Evolutionary conservation across 2,888 invertebrate species (phyloP).

Genomic region (Caenorhabditis parvicauda): DNA sequence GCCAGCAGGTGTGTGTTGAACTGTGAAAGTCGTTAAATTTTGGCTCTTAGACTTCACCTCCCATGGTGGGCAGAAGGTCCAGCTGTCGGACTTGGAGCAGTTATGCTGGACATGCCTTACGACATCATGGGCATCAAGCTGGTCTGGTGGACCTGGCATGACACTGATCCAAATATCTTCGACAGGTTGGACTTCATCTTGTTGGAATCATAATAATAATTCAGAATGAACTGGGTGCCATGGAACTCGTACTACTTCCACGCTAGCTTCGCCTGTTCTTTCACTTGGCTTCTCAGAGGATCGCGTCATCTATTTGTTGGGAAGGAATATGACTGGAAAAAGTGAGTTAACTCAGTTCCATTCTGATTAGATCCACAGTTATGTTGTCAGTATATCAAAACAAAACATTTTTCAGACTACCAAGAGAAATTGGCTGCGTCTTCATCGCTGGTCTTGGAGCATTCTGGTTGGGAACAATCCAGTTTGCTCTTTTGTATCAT

Average conservation of each 20-base stretch:
- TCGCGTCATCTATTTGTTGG: slow-evolving; percentile 68
- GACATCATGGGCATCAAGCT: slow-evolving; percentile 78
- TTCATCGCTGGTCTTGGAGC: slow-evolving; percentile 72
- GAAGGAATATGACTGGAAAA: slow-evolving; percentile 68
- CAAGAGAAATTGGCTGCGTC: slow-evolving; percentile 68
- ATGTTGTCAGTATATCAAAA: too few species aligned
- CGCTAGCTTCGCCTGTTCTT: slow-evolving; percentile 74
- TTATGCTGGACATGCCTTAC: slow-evolving; percentile 76
- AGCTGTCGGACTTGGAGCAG: slow-evolving; percentile 72
- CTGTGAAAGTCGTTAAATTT: not conserved
- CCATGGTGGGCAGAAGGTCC: slow-evolving; percentile 66
- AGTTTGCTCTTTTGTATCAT: slow-evolving; percentile 77
- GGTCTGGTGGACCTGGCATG: slow-evolving; percentile 82
- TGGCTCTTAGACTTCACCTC: slow-evolving; percentile 64
- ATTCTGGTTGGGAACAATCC: slow-evolving; percentile 74
- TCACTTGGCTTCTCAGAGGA: slow-evolving; percentile 72
- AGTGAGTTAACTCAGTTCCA: slow-evolving; percentile 65
- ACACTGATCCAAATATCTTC: slow-evolving; percentile 68
- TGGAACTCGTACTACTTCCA: slow-evolving; percentile 80
- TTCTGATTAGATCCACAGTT: not conserved
- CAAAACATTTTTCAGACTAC: slow-evolving; percentile 64
- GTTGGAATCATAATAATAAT: not conserved
- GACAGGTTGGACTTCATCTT: slow-evolving; percentile 13
- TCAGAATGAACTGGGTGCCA: slow-evolving; percentile 79
- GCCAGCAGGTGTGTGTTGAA: slow-evolving; percentile 48